These are phyloP conservation scores for Malurus leucopterus DNA, from an alignment of 2,797 vertebrate species.

Conservation along the genomic window DNA sequence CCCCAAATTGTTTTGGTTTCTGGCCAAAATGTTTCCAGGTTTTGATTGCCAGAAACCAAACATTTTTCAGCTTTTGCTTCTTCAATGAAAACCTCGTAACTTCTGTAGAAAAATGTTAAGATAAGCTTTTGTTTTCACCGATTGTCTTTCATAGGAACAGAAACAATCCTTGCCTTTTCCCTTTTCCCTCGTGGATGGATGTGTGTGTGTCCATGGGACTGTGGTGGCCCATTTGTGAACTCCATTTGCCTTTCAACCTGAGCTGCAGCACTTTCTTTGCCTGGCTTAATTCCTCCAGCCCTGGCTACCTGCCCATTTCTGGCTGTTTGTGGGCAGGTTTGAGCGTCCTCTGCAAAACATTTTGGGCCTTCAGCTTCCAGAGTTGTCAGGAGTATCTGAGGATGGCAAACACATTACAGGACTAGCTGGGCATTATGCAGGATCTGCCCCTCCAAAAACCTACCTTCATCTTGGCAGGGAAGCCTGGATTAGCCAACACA, in stretches of 20 bases:
- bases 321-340: neutral
- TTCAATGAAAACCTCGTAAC: neutral
- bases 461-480: neutral
- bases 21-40: conserved; percentile 39
- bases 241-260: neutral
- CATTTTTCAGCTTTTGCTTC: conserved; percentile 20
- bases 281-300: neutral
- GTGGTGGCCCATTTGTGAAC: neutral
- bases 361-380: neutral
- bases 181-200: neutral
- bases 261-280: neutral
- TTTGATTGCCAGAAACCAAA: conserved; percentile 49
- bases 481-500: neutral
- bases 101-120: neutral
- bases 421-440: neutral
- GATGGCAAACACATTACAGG: neutral
- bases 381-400: neutral
- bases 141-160: neutral
- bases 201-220: neutral
- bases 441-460: neutral
- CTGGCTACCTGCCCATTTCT: neutral
- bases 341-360: neutral
- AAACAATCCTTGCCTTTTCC: neutral
- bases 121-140: neutral
- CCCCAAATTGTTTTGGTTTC: conserved; percentile 40